A percentile compares a stretch with the other conserved stretches of the same genome.
Conservation (phyloP, 1,140 invertebrate genomes). For the Bacillus rossius region DNA sequence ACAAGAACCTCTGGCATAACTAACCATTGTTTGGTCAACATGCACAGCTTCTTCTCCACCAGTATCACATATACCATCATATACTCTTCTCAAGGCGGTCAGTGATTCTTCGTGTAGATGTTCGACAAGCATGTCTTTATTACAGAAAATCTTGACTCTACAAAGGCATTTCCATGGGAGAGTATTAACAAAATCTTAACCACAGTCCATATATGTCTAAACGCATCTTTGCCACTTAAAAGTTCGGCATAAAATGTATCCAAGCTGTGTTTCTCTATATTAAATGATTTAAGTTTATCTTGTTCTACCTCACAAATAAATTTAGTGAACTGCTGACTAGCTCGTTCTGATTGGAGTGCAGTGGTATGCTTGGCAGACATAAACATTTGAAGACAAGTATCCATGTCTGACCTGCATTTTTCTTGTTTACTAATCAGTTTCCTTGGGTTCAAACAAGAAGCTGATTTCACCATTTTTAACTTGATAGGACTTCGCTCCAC, state of each 20-base stretch:
- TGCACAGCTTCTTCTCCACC: neutral
- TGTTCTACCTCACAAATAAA: conserved; percentile 9
- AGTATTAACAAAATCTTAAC: conserved; percentile 18
- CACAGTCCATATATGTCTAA: conserved; percentile 6
- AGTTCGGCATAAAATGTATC: conserved; percentile 19
- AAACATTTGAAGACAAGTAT: conserved; percentile 12
- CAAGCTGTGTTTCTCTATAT: conserved; percentile 8
- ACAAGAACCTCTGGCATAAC: too few species aligned
- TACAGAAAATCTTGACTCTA: conserved; percentile 22
- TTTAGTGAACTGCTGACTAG: conserved; percentile 9
- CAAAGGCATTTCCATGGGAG: conserved; percentile 18
- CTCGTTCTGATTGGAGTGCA: conserved; percentile 13
- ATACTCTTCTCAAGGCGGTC: conserved; percentile 17
- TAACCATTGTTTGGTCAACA: too few species aligned
- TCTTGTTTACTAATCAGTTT: too few species aligned
- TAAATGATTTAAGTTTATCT: conserved; percentile 11
- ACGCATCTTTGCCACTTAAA: neutral
- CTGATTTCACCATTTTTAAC: conserved; percentile 13
- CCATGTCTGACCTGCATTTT: neutral
- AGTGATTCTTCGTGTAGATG: conserved; percentile 20
- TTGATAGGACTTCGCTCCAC: conserved; percentile 18
- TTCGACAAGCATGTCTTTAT: conserved; percentile 18
- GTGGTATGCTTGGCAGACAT: conserved; percentile 10
- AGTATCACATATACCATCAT: conserved; percentile 13
- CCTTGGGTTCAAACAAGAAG: conserved; percentile 13